Base-by-base conservation (phyloP, 2,888 invertebrate species). In the Panzeria rudis region DNA sequence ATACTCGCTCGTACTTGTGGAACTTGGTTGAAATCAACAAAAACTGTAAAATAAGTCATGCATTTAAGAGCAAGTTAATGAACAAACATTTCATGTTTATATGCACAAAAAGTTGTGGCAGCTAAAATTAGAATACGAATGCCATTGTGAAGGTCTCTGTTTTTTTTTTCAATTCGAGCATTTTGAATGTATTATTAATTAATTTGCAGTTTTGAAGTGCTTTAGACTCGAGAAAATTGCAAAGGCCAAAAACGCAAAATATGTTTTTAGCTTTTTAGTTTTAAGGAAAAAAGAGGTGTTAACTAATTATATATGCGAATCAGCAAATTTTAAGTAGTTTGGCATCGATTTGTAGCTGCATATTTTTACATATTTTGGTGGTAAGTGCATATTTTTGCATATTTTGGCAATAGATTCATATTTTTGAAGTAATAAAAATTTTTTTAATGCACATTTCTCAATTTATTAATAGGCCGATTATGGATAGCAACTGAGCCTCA, bases 21-120 rank as follows among this genome's bases (percentile, higher is more conserved):
- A 61, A 69, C 50, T 77, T 68, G 44, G 50, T 72, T 59, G 50
- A 29, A 76, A 50, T 50, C 50, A 15, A 35, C 50, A 66, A 20
- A 64, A 76, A 56, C 47, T 71, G 82, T 83, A 83, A 83, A 83
- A 77, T 77, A 76, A 83, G 76, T 83, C 82, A 83, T 56, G 82
- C 82, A 59, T 71, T 77, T 64, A 77, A 71, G 56, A 77, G 25
- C 64, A 50, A 80, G 66, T 73, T 73, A 80, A 72, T 59, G 56
- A 56, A 72, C 62, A n/a, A 35, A 50, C 23, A 47, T 20, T 66
- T 66, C 35, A 66, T 38, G 35, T 68, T 47, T 35, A 68, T 47
- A 56, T 68, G 32, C 44, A 56, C 17, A 54, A 41, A 50, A 47
- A 38, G 35, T 56, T 76, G 62, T 56, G 35, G 62, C 69, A 62